Evolutionary conservation across 2,888 invertebrate genomes (phyloP).

Genomic region (Megastigmus dorsalis): DNA sequence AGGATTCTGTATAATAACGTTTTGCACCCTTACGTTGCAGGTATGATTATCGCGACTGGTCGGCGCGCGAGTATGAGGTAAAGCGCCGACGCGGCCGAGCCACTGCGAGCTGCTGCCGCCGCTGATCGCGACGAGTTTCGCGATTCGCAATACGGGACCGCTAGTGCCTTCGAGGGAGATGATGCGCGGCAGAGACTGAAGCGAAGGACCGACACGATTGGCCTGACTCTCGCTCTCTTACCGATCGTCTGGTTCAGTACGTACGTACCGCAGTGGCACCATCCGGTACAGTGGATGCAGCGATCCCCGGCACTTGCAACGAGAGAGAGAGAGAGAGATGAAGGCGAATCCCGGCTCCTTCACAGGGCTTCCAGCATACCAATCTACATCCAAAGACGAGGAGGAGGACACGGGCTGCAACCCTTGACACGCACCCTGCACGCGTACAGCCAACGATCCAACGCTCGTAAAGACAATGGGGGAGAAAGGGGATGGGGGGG

Average conservation of each 20-base stretch:
- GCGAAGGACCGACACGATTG: neutral
- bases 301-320: neutral
- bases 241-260: too few species aligned
- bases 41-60: conserved; percentile 46
- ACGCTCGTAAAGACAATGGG: too few species aligned
- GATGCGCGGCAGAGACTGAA: conserved; percentile 35
- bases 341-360: neutral
- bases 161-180: conserved; percentile 49
- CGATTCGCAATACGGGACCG: conserved; percentile 35
- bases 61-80: conserved; percentile 36
- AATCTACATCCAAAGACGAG: neutral
- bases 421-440: too few species aligned
- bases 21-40: conserved; percentile 13
- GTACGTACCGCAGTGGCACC: neutral
- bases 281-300: neutral
- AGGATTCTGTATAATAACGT: too few species aligned
- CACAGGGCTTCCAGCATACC: conserved; percentile 27
- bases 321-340: neutral
- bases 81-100: conserved; percentile 18
- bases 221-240: neutral
- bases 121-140: conserved; percentile 15
- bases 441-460: too few species aligned
- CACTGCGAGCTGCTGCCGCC: conserved; percentile 10
- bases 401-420: too few species aligned
- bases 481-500: too few species aligned